Percentiles rank a stretch among this genome's conserved stretches.
Conservation (phyloP, 2,797 vertebrate species). For the Taeniopygia guttata region DNA sequence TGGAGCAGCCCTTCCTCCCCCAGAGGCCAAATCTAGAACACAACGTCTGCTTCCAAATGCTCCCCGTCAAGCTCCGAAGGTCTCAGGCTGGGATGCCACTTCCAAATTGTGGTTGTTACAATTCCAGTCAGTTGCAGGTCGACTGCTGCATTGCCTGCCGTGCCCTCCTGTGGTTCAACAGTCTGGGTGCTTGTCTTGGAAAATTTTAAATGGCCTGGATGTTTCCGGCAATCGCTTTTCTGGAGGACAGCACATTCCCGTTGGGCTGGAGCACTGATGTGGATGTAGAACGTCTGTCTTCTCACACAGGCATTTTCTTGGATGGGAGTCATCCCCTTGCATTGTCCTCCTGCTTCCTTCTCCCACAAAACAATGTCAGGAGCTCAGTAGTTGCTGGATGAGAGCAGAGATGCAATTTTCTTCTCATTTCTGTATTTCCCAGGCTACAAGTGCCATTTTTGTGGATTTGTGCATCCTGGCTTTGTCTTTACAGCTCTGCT, state of each 20-base stretch:
- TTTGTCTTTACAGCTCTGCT: not conserved
- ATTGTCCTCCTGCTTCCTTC: not conserved
- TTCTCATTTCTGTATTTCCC: not conserved
- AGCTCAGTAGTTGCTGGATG: not conserved
- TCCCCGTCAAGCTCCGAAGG: not conserved
- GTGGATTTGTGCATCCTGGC: not conserved
- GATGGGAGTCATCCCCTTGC: slow-evolving; percentile 44
- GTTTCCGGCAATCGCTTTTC: slow-evolving; percentile 11
- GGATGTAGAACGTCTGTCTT: not conserved
- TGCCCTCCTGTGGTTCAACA: not conserved
- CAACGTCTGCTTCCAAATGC: not conserved
- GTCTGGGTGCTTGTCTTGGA: not conserved
- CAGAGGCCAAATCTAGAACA: not conserved
- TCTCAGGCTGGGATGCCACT: not conserved
- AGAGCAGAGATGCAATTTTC: not conserved
- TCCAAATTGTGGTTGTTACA: slow-evolving; percentile 13
- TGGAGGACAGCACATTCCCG: not conserved
- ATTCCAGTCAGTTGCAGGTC: slow-evolving; percentile 32
- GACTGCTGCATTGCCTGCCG: not conserved
- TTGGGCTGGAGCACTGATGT: not conserved
- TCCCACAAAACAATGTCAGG: not conserved
- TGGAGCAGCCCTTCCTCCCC: not conserved
- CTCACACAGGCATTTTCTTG: slow-evolving; percentile 47
- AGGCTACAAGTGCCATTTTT: not conserved
- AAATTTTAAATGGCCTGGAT: not conserved